Conservation (phyloP, 2,113 vertebrate species). For the Ciconia maguari region DNA sequence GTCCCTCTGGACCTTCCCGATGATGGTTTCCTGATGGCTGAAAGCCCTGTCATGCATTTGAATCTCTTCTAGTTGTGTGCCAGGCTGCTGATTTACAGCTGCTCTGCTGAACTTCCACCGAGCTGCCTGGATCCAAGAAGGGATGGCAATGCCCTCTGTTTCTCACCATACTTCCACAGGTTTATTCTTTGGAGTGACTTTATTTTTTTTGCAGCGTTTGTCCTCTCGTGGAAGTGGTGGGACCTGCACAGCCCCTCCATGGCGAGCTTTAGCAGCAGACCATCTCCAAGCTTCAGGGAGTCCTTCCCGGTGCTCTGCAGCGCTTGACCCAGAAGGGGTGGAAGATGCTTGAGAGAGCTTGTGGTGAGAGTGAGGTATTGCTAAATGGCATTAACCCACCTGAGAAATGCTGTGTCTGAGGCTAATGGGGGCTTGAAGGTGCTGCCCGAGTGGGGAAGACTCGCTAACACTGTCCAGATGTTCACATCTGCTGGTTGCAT, state of each 20-base stretch:
- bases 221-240: not conserved
- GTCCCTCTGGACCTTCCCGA: not conserved
- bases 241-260: not conserved
- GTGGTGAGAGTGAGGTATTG: not conserved
- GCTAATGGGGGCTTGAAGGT: not conserved
- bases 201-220: fast-evolving
- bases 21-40: not conserved
- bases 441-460: not conserved
- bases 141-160: fast-evolving
- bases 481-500: not conserved
- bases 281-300: not conserved
- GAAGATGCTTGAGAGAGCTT: not conserved
- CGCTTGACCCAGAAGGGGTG: not conserved
- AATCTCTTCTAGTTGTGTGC: not conserved
- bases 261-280: not conserved
- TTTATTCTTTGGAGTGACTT: not conserved
- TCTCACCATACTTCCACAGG: fast-evolving
- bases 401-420: fast-evolving
- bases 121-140: not conserved
- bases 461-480: not conserved
- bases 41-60: not conserved
- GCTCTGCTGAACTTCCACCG: not conserved
- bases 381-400: too few species aligned
- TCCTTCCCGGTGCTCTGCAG: not conserved
- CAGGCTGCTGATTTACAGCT: not conserved